phyloP scores from a whole-genome alignment of 1,140 invertebrate species.

The Zaprionus taronus region DNA sequence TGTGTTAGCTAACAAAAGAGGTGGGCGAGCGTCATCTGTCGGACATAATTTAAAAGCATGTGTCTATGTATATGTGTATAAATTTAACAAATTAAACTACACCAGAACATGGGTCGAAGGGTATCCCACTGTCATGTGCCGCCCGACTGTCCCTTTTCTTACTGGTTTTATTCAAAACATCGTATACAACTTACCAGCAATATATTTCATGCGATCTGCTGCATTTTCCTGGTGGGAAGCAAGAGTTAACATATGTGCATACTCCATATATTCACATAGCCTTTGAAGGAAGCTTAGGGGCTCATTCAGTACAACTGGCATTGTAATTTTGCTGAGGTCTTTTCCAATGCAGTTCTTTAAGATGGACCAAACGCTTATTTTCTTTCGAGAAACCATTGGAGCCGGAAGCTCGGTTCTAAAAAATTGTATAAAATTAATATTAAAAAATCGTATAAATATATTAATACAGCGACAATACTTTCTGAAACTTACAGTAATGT shows the following conservation, averaged over 20 bases:
- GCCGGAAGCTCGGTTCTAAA: slow-evolving; percentile 92
- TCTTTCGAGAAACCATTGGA: slow-evolving; percentile 93
- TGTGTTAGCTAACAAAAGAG: too few relatives aligned
- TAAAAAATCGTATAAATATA: neutral
- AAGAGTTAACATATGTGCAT: slow-evolving; percentile 92
- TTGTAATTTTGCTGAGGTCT: slow-evolving; percentile 98
- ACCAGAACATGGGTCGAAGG: too few relatives aligned
- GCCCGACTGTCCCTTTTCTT: too few relatives aligned
- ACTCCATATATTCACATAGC: slow-evolving; percentile 98
- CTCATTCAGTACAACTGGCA: slow-evolving; percentile 99
- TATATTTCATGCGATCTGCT: slow-evolving; percentile 90
- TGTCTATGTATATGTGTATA: too few relatives aligned
- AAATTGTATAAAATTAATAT: slow-evolving; percentile 15
- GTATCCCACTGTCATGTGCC: too few relatives aligned
- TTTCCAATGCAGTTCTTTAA: slow-evolving; percentile 97
- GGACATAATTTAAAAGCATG: too few relatives aligned
- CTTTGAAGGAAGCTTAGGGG: slow-evolving; percentile 97
- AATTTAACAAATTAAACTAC: too few relatives aligned
- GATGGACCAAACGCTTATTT: slow-evolving; percentile 97
- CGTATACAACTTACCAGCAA: slow-evolving; percentile 85
- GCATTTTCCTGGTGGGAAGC: slow-evolving; percentile 91
- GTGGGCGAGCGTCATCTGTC: too few relatives aligned
- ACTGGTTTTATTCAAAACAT: too few relatives aligned
- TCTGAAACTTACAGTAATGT: neutral
- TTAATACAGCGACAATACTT: neutral